These are phyloP conservation scores for Sceloporus undulatus DNA, from an alignment of 2,113 vertebrate species.

Conservation along the genomic window DNA sequence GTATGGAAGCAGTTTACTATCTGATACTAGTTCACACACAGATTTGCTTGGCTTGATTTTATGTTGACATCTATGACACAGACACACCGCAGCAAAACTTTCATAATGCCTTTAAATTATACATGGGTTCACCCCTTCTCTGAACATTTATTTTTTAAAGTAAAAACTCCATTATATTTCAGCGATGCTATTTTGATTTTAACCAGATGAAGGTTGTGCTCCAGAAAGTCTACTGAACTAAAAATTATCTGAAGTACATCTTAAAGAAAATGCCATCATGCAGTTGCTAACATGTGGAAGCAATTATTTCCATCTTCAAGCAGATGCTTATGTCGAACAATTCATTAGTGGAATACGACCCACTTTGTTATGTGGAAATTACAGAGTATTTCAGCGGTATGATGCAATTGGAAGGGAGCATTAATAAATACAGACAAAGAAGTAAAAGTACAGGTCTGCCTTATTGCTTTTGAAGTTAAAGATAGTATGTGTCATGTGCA, in stretches of 20 bases:
- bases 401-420: slow-evolving; percentile 74
- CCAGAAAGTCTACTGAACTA: slow-evolving; percentile 52
- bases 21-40: background rate
- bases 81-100: background rate
- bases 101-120: background rate
- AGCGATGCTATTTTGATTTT: slow-evolving; percentile 58
- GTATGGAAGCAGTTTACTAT: background rate
- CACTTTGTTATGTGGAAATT: slow-evolving; percentile 77
- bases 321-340: slow-evolving; percentile 70
- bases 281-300: slow-evolving; percentile 78
- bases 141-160: slow-evolving; percentile 48
- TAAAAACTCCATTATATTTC: slow-evolving; percentile 58
- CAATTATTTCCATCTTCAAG: slow-evolving; percentile 77
- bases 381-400: slow-evolving; percentile 64
- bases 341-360: slow-evolving; percentile 74
- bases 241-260: slow-evolving; percentile 72
- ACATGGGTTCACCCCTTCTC: slow-evolving; percentile 6
- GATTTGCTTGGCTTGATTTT: background rate
- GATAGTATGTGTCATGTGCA: slow-evolving; percentile 50
- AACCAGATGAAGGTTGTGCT: slow-evolving; percentile 63
- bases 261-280: slow-evolving; percentile 68
- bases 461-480: slow-evolving; percentile 68
- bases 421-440: slow-evolving; percentile 68
- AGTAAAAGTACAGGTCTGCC: slow-evolving; percentile 73
- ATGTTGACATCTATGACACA: background rate